phyloP scores from a whole-genome alignment of 2,113 vertebrate species.

The Petroica traversi region DNA sequence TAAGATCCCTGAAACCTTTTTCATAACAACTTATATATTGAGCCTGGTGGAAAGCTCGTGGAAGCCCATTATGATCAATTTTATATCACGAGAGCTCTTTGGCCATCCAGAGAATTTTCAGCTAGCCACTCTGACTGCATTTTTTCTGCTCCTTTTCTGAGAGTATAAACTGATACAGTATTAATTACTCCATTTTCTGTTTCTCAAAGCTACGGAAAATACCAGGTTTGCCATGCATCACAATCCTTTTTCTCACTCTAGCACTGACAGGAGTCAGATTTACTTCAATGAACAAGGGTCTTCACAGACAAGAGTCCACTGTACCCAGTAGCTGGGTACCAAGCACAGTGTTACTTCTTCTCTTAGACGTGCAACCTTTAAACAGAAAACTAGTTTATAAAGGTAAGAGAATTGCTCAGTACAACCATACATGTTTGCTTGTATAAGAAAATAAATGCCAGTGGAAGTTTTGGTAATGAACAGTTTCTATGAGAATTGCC shows the following conservation, averaged over 20 bases:
- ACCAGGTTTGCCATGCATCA: background rate
- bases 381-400: background rate
- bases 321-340: background rate
- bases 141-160: background rate
- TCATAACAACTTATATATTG: background rate
- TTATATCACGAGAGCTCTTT: background rate
- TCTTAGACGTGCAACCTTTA: background rate
- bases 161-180: background rate
- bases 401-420: background rate
- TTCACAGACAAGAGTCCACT: background rate
- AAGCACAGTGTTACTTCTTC: background rate
- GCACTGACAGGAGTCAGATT: background rate
- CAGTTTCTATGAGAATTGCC: background rate
- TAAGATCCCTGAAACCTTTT: background rate
- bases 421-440: background rate
- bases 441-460: background rate
- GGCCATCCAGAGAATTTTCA: background rate
- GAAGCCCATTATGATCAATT: background rate
- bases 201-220: background rate
- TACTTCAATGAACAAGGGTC: background rate
- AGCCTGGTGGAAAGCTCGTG: background rate
- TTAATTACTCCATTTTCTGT: background rate
- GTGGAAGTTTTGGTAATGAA: background rate
- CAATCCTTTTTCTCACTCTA: background rate
- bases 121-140: rapidly evolving